A percentile compares a stretch with the other conserved stretches of the same genome.
Evolutionary conservation across 2,888 invertebrate genomes (phyloP).

Genomic region (Philopedon plagiatum): DNA sequence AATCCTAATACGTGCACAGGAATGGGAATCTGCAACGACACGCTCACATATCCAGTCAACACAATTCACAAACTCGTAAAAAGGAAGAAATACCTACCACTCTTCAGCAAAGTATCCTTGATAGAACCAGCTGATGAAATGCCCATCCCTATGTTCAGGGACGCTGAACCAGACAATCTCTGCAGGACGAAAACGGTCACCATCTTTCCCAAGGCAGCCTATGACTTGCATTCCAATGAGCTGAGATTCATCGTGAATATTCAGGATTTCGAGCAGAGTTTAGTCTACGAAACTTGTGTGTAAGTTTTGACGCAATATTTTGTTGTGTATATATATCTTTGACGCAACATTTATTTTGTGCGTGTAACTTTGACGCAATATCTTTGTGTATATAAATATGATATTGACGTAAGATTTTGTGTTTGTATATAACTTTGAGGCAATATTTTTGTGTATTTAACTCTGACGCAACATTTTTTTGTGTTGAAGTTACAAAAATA

Average conservation of each 20-base stretch:
- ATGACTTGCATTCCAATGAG: constrained; percentile 74
- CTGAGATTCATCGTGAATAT: constrained; percentile 76
- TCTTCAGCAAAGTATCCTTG: constrained; percentile 42
- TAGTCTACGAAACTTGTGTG: constrained; percentile 80
- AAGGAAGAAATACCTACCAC: constrained; percentile 37
- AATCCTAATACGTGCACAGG: constrained; percentile 1
- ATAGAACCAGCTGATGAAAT: constrained; percentile 39
- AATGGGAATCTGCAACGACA: constrained; percentile 36
- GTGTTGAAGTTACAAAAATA: too few species aligned
- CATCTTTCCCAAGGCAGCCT: constrained; percentile 74
- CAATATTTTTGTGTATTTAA: too few species aligned
- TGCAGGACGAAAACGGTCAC: constrained; percentile 67
- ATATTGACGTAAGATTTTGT: too few species aligned
- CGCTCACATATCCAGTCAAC: constrained; percentile 32
- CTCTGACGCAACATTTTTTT: too few species aligned
- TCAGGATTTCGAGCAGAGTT: constrained; percentile 76
- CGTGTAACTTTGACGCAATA: too few species aligned
- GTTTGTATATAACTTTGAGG: too few species aligned
- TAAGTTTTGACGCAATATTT: too few species aligned
- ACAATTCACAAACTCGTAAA: constrained; percentile 40
- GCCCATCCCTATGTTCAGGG: constrained; percentile 20
- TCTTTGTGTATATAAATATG: too few species aligned
- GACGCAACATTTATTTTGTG: neutral
- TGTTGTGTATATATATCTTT: too few species aligned
- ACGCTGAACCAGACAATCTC: constrained; percentile 52